These are phyloP conservation scores for Cataglyphis hispanica DNA, from an alignment of 1,140 invertebrate species.

Conservation along the genomic window DNA sequence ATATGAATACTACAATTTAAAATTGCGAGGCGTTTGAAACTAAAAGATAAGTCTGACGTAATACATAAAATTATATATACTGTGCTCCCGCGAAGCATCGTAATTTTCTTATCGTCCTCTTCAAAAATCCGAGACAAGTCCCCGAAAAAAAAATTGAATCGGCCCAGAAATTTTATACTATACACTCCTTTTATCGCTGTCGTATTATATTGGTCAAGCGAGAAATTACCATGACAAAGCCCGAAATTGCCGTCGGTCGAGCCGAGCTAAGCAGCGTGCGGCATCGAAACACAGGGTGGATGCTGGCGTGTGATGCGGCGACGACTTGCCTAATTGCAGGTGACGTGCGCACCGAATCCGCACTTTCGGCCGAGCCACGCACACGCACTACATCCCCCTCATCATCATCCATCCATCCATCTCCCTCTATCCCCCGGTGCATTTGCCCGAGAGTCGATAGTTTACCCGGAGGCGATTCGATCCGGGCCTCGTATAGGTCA, in stretches of 20 bases:
- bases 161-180: constrained; percentile 14
- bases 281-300: constrained; percentile 50
- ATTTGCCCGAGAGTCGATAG: constrained; percentile 41
- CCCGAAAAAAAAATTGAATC: constrained; percentile 25
- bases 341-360: constrained; percentile 66
- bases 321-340: constrained; percentile 74
- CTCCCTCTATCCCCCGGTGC: not conserved
- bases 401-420: not conserved
- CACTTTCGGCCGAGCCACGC: constrained; percentile 53
- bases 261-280: constrained; percentile 63
- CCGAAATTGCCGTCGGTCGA: constrained; percentile 70
- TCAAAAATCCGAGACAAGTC: not conserved
- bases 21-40: not conserved
- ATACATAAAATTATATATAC: not conserved
- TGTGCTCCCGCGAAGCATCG: not conserved
- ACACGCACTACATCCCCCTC: constrained; percentile 6
- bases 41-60: not conserved
- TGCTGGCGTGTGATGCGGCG: constrained; percentile 43
- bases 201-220: constrained; percentile 70
- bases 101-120: constrained; percentile 22
- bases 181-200: constrained; percentile 33
- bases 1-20: not conserved
- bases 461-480: constrained; percentile 39
- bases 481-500: not conserved
- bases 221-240: constrained; percentile 77